These are phyloP conservation scores for Abramis brama DNA, from an alignment of 2,113 vertebrate genomes.

Conservation along the genomic window DNA sequence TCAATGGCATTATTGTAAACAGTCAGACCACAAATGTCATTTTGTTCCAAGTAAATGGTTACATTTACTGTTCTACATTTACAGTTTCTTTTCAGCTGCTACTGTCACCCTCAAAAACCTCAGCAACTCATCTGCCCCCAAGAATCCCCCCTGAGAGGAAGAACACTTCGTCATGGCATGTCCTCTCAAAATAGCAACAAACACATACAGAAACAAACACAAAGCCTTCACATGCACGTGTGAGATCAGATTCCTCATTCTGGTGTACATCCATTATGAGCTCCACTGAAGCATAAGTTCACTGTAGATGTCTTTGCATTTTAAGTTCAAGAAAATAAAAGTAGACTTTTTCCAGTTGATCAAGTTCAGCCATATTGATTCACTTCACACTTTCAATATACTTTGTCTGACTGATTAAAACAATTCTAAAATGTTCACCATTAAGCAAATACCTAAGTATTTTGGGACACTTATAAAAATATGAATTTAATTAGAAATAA, in stretches of 20 bases:
- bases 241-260: slow-evolving; percentile 3
- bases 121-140: neutral
- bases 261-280: neutral
- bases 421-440: neutral
- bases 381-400: neutral
- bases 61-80: neutral
- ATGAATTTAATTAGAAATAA: neutral
- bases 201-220: slow-evolving; percentile 30
- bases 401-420: neutral
- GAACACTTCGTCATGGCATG: slow-evolving; percentile 44
- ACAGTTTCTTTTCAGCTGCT: slow-evolving; percentile 5
- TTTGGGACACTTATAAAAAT: neutral
- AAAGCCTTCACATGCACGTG: slow-evolving; percentile 7
- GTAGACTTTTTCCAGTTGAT: neutral
- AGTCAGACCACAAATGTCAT: slow-evolving; percentile 33
- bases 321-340: neutral
- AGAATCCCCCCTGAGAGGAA: slow-evolving; percentile 52
- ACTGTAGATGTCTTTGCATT: slow-evolving; percentile 11
- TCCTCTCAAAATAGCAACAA: slow-evolving; percentile 15
- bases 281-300: too few species aligned
- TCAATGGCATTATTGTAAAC: neutral
- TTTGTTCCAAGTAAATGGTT: slow-evolving; percentile 9
- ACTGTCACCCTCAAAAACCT: slow-evolving; percentile 46
- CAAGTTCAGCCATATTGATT: neutral
- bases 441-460: neutral